A percentile compares a stretch with the other conserved stretches of the same genome.
Evolutionary conservation across 2,797 vertebrate species (phyloP).

Genomic region (Danio tinwini): DNA sequence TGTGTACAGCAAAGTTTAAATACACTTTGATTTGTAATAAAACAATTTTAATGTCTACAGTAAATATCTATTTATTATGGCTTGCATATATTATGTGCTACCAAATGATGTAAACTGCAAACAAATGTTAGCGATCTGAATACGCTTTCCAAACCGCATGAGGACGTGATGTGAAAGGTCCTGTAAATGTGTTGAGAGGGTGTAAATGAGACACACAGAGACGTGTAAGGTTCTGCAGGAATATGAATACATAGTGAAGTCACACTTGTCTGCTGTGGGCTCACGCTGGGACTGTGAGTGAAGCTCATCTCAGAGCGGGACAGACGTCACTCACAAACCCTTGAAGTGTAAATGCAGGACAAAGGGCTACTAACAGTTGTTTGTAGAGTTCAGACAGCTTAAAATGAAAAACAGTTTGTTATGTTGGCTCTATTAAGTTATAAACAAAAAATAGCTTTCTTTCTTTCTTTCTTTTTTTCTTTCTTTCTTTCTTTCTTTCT

Average conservation of each 20-base stretch:
- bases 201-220: conserved; percentile 30
- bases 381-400: neutral
- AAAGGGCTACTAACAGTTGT: neutral
- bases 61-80: neutral
- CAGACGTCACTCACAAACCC: neutral
- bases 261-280: conserved; percentile 25
- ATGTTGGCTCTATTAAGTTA: neutral
- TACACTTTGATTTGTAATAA: neutral
- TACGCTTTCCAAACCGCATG: neutral
- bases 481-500: too few relatives aligned
- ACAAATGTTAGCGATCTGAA: conserved; percentile 14
- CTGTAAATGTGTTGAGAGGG: conserved; percentile 26
- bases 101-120: neutral
- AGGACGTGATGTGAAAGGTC: conserved; percentile 17
- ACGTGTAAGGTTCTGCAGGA: conserved; percentile 17
- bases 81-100: neutral
- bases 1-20: neutral
- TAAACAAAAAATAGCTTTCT: neutral
- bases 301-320: neutral
- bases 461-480: too few relatives aligned
- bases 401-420: neutral
- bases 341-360: conserved; percentile 18
- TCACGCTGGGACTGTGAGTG: conserved; percentile 3
- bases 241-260: conserved; percentile 35
- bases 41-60: neutral